Base-by-base conservation (phyloP, 2,113 vertebrate species). In the Holacanthus passer region DNA sequence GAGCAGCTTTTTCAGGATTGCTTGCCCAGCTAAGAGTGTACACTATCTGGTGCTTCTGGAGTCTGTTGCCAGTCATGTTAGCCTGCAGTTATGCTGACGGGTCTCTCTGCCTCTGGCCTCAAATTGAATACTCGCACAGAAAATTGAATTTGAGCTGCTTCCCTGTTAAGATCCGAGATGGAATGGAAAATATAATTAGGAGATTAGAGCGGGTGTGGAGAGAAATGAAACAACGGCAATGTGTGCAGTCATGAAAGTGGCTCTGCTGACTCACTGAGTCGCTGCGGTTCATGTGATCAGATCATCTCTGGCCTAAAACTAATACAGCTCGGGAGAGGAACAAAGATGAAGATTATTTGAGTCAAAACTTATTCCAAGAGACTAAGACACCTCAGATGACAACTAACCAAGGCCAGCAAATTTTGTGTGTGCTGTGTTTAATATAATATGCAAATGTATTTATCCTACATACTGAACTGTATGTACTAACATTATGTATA, bases 141-240 rank as follows among this genome's bases (percentile, higher is more conserved):
- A 83, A 92, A 91, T 88, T 85, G 65, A 91, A 92, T 90, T 78
- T 62, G 59, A 85, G 78, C 73, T 22, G 35, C 80, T 79, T 81
- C 55, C 16, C 47, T 65, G 79, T 89, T 77, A 88, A 81, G 87
- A 82, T 48, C 53, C 31, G 31, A 85, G 86, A 76, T 72, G 85
- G 81, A 83, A 78, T 47, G 32, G 70, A 63, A 88, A 91, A 84
- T 35, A 79, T 70, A 85, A 90, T 93, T 82, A 84, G 60, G 62
- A 77, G 74, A 81, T 79, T 64, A 62, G 63, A 80, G 71, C 13
- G 7, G n/a, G 47, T 63, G 70, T 83, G 79, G 60, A 66, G 71
- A 74, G 35, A 85, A 72, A 82, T 64, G 32, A 82, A 73, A 77
- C 32, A 64, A 66, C 70, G 48, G 39, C 19, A 55, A 43, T 31